A percentile compares a stretch with the other conserved stretches of the same genome.
These are phyloP conservation scores for Nyctibius bracteatus DNA, from an alignment of 2,113 vertebrate species.

Conservation along the genomic window DNA sequence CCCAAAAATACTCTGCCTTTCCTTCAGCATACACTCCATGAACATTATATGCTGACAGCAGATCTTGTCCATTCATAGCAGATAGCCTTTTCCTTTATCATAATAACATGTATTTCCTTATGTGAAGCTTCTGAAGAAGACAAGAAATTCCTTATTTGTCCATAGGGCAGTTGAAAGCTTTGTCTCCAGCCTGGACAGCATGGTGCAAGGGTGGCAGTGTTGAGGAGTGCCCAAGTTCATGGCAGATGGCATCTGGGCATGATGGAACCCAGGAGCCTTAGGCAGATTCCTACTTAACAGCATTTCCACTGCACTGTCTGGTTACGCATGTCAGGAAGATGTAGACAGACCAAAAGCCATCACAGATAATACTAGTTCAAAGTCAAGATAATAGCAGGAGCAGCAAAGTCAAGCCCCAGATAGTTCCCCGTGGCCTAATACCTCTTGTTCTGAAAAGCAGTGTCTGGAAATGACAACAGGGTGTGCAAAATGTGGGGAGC, in stretches of 20 bases:
- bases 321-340: background rate
- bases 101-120: background rate
- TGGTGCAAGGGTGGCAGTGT: fast-evolving
- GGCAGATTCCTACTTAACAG: background rate
- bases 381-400: background rate
- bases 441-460: background rate
- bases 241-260: background rate
- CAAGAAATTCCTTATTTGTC: background rate
- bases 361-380: background rate
- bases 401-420: background rate
- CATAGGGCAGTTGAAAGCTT: background rate
- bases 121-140: background rate
- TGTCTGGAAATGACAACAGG: background rate
- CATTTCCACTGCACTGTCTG: background rate
- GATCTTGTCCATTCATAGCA: background rate
- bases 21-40: background rate
- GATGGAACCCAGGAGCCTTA: background rate
- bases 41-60: fast-evolving
- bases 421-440: background rate
- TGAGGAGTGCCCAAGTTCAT: background rate
- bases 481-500: background rate
- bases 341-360: background rate
- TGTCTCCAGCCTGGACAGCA: background rate
- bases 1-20: background rate
- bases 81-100: background rate